Conservation (phyloP, 2,797 vertebrate species). For the Etheostoma nigrum region DNA sequence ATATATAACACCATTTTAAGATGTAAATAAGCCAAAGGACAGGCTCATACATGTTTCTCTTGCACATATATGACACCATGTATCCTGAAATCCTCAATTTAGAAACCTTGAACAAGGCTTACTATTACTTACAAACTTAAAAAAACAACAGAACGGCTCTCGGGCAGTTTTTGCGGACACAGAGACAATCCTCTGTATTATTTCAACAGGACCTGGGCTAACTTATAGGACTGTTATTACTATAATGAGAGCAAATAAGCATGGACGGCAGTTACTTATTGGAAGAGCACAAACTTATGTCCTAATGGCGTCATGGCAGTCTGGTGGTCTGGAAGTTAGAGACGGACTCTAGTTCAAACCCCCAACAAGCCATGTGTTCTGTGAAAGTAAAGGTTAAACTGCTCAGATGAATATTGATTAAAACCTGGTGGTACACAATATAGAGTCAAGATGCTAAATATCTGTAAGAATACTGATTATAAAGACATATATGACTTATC, state of each 20-base stretch:
- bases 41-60: not conserved
- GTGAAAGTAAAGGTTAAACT: constrained; percentile 16
- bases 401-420: constrained; percentile 7
- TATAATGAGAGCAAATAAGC: constrained; percentile 11
- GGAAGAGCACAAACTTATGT: not conserved
- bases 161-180: not conserved
- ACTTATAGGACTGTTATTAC: not conserved
- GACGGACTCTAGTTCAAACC: not conserved
- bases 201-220: not conserved
- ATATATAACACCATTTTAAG: not conserved
- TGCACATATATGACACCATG: not conserved
- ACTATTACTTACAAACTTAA: not conserved
- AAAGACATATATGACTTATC: constrained; percentile 33
- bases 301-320: not conserved
- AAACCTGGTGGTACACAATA: not conserved
- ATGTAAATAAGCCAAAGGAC: not conserved
- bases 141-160: not conserved
- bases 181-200: not conserved
- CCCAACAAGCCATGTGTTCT: not conserved
- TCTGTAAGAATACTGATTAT: not conserved
- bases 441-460: not conserved
- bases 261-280: not conserved
- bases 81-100: not conserved
- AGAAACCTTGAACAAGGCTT: not conserved
- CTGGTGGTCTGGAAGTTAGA: constrained; percentile 9